phyloP scores from a whole-genome alignment of 2,888 invertebrate genomes.

The Hypercompe scribonia region DNA sequence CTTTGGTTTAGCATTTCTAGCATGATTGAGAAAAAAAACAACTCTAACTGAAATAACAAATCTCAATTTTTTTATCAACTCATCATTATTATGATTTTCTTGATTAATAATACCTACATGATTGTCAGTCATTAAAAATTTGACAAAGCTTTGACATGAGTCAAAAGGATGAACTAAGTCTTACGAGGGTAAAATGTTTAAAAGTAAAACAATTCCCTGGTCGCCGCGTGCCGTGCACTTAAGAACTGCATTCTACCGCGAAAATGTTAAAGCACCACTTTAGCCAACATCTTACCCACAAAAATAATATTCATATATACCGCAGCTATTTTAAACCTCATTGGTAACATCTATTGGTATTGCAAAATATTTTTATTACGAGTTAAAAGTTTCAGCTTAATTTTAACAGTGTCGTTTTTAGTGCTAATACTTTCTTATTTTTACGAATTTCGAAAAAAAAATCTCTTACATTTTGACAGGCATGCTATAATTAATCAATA shows the following conservation, averaged over 20 bases:
- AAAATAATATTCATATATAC: constrained; percentile 14
- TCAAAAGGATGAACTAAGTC: constrained; percentile 6
- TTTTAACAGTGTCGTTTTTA: background rate
- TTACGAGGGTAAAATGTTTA: constrained; percentile 8
- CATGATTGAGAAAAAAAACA: too few species aligned
- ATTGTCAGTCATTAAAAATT: background rate
- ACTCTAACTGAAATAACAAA: background rate
- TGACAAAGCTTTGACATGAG: background rate
- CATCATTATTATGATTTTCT: background rate
- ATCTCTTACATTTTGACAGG: too few species aligned
- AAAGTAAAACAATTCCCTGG: constrained; percentile 10
- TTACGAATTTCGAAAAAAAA: too few species aligned
- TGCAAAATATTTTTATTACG: background rate
- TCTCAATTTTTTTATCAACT: background rate
- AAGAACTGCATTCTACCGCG: constrained; percentile 32
- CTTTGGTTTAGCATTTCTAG: too few species aligned
- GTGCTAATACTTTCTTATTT: too few species aligned
- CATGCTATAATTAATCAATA: too few species aligned
- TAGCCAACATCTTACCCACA: constrained; percentile 28
- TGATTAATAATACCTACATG: background rate
- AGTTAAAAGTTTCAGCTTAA: background rate
- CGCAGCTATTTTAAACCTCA: constrained; percentile 8
- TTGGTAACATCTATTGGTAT: background rate
- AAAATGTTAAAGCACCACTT: constrained; percentile 37
- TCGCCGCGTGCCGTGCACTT: background rate